These are phyloP conservation scores for Ceuthmochares aereus DNA, from an alignment of 2,113 vertebrate species.

Conservation along the genomic window DNA sequence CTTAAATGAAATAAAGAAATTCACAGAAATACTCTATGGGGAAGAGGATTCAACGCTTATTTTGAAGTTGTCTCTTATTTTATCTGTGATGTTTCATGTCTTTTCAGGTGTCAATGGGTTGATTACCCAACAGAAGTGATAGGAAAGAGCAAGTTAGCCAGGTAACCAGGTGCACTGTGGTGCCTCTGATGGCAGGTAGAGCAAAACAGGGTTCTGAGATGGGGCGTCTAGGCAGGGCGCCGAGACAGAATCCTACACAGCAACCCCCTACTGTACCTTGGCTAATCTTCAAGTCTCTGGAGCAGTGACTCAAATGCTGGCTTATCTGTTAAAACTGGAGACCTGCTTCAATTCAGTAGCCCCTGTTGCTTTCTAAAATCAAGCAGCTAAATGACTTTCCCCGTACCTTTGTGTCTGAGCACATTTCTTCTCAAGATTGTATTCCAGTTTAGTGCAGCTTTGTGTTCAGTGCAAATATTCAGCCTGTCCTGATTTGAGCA, in stretches of 20 bases:
- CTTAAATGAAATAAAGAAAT: neutral
- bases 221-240: neutral
- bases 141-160: conserved; percentile 67
- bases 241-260: neutral
- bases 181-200: conserved; percentile 17
- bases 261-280: neutral
- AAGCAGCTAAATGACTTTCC: neutral
- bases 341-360: neutral
- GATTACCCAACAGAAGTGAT: conserved; percentile 65
- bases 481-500: neutral
- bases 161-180: conserved; percentile 45
- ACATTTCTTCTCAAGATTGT: neutral
- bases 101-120: conserved; percentile 71
- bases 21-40: accelerated
- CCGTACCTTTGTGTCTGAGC: neutral
- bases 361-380: neutral
- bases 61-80: neutral
- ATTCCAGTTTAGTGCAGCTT: neutral
- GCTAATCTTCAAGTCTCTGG: conserved; percentile 39
- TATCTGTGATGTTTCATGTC: conserved; percentile 35
- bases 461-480: neutral
- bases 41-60: neutral
- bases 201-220: conserved; percentile 25
- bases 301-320: neutral
- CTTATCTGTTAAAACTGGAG: neutral